Evolutionary conservation across 2,888 invertebrate species (phyloP), one percentile per base, ranked within the genome.

Genomic region (Oscheius onirici): DNA sequence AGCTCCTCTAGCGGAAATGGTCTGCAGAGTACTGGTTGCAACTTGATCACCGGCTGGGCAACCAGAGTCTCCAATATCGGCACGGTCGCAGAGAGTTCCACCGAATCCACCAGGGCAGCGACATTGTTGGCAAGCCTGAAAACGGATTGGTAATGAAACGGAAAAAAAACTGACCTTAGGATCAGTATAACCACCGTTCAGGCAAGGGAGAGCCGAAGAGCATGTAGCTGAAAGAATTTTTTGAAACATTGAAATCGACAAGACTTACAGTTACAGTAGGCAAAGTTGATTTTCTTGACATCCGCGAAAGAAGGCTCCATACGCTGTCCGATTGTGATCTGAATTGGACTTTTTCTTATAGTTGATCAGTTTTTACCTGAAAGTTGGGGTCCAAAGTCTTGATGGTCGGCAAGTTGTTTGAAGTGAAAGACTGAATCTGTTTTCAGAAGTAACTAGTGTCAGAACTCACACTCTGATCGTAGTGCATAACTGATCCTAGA

Each of bases 141-240:
- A 3, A 17, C 6, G 8, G 5, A 2, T 24, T 11, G 24, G n/a
- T n/a, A n/a, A n/a, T n/a, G 10, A 24, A 26, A n/a, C n/a, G 11
- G 44, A 57, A 26, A 57, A 34, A n/a, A n/a, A 13, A n/a, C 6
- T 20, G 13, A 68, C 60, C 72, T 86, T 86, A 15, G 86, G 84
- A 54, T 86, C 80, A 20, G 80, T 81, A 69, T 86, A 86, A 15
- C 86, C 86, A 10, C 82, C 83, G 58, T 83, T 81, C 68, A 75
- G 66, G 51, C 86, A 86, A 17, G 58, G 46, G 13, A 86, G 70
- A 0, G 51, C 40, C 13, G 71, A 68, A 0, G 77, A 22, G 34
- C 81, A 81, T 1, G 73, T 40, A 0, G 74, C 81, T 81, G 61
- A 67, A 78, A 55, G 51, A 6, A 26, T 24, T 20, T 49, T 17